Conservation (phyloP, 2,888 invertebrate species). For the Lycaena phlaeas region DNA sequence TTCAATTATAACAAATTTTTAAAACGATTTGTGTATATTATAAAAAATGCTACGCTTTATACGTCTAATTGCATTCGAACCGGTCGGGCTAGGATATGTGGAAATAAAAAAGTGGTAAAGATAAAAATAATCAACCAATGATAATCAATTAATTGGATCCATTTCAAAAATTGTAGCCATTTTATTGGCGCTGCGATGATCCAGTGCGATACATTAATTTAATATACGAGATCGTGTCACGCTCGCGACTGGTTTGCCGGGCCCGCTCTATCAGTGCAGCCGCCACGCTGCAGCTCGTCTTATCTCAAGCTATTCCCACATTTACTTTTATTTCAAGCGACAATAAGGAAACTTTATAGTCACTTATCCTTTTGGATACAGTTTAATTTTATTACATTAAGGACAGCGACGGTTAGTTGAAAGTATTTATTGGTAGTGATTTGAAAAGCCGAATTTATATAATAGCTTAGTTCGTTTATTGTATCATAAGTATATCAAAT, state of each 20-base stretch:
- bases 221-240: conserved; percentile 33
- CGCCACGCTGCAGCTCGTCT: conserved; percentile 5
- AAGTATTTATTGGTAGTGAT: not conserved
- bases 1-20: not conserved
- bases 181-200: conserved; percentile 46
- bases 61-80: not conserved
- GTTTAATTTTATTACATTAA: conserved; percentile 4
- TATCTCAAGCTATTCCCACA: conserved; percentile 9
- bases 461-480: no score
- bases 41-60: conserved; percentile 1
- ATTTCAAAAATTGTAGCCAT: conserved; percentile 39
- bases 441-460: no score
- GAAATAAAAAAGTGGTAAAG: conserved; percentile 15
- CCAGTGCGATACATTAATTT: conserved; percentile 45
- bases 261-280: not conserved
- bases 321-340: conserved; percentile 4
- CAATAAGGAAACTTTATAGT: not conserved
- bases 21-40: conserved; percentile 4
- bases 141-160: conserved; percentile 47
- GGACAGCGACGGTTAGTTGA: not conserved
- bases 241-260: conserved; percentile 23
- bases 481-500: no score
- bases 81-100: not conserved
- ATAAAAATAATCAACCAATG: conserved; percentile 40
- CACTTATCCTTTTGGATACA: conserved; percentile 1